phyloP scores from a whole-genome alignment of 2,113 vertebrate genomes.

The Pedionomus torquatus region DNA sequence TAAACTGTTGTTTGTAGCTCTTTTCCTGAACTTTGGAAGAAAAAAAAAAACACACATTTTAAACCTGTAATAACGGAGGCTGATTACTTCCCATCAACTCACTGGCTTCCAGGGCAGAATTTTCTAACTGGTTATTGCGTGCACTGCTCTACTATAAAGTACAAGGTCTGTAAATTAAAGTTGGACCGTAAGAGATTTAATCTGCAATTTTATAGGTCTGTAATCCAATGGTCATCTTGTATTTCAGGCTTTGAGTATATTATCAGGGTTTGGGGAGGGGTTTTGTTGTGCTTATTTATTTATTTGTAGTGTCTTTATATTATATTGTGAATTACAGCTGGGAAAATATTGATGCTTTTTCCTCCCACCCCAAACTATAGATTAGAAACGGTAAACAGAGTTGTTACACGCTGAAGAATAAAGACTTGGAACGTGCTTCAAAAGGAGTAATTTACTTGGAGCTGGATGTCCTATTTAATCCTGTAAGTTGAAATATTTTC shows the following conservation, averaged over 20 bases:
- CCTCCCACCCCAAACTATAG: slow-evolving; percentile 72
- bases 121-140: slow-evolving; percentile 34
- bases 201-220: slow-evolving; percentile 46
- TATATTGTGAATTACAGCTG: neutral
- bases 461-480: slow-evolving; percentile 91
- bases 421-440: slow-evolving; percentile 82
- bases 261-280: neutral
- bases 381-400: slow-evolving; percentile 87
- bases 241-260: neutral
- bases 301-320: neutral
- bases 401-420: slow-evolving; percentile 87
- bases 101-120: slow-evolving; percentile 52
- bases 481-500: slow-evolving; percentile 78
- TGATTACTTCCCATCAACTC: slow-evolving; percentile 61
- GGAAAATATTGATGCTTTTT: slow-evolving; percentile 35
- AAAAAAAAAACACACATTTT: slow-evolving; percentile 56
- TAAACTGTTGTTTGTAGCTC: slow-evolving; percentile 40
- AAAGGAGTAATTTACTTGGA: slow-evolving; percentile 93
- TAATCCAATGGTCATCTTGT: neutral
- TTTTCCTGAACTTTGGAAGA: slow-evolving; percentile 56
- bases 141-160: slow-evolving; percentile 19
- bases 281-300: neutral
- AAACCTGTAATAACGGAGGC: neutral
- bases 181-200: slow-evolving; percentile 45
- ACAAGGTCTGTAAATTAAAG: slow-evolving; percentile 52